Evolutionary conservation across 2,113 vertebrate species (phyloP).

Genomic region (Furnarius figulus): DNA sequence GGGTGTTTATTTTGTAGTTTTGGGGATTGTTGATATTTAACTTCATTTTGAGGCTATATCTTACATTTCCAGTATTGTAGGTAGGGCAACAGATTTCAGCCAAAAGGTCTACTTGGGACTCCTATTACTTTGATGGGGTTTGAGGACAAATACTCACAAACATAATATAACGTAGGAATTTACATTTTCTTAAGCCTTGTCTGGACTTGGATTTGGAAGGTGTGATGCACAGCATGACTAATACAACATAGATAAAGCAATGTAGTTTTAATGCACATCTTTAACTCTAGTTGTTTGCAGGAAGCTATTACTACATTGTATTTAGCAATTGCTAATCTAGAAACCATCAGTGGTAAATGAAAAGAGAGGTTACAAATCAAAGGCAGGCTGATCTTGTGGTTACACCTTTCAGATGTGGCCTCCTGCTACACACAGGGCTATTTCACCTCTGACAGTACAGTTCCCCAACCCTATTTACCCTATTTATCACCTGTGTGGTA

Average conservation of each 20-base stretch:
- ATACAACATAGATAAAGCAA: not conserved
- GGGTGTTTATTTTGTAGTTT: not conserved
- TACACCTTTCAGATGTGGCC: not conserved
- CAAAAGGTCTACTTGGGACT: not conserved
- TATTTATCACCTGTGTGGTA: accelerated
- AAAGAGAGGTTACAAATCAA: not conserved
- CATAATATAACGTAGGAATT: not conserved
- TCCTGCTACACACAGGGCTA: not conserved
- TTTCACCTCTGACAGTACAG: not conserved
- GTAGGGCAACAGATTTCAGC: not conserved
- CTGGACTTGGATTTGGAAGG: constrained; percentile 27
- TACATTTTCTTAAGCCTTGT: constrained; percentile 3
- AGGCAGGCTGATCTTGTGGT: not conserved
- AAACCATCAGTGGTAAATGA: not conserved
- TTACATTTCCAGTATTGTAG: not conserved
- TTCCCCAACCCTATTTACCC: not conserved
- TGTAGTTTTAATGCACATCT: not conserved
- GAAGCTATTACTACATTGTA: not conserved
- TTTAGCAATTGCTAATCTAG: not conserved
- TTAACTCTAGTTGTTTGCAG: not conserved
- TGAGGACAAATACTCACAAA: not conserved
- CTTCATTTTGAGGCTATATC: not conserved
- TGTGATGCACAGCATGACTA: not conserved
- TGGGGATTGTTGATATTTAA: not conserved
- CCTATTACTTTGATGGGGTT: not conserved